Base-by-base conservation (phyloP, 2,113 vertebrate species). In the Anarhynchus alexandrinus region DNA sequence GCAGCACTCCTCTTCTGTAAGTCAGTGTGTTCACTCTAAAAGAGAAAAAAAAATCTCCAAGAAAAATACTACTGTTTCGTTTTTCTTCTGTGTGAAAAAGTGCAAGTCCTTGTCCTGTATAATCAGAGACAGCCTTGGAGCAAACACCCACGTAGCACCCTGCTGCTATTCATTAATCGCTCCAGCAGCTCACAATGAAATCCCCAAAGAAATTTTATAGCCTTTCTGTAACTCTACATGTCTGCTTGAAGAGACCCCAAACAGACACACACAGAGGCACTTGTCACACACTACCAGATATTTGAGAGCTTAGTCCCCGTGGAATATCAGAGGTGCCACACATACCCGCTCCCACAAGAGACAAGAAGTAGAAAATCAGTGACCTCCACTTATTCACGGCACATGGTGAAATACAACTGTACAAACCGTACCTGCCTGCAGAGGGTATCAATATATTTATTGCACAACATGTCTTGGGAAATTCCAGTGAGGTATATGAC, bases 81-180 rank as follows among this genome's bases (percentile, higher is more conserved):
- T 47, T 83, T 91, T 55, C 40, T 93, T 73, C 65, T 74, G n/a
- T 55, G 80, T 80, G 80, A 93, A 95, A 97, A 97, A 96, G 92
- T 92, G 86, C 19, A 3, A 96, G 83, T 86, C 93, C 77, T 71
- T 96, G 81, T 93, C 94, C 92, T 94, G 92, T 89, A 79, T 59
- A 95, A 94, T 93, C 80, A 95, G 89, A 93, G 77, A 92, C 81
- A 96, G 93, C 77, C 93, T 96, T 72, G 66, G 72, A 97, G 87
- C 87, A 96, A 97, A 94, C 94, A 92, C 95, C 91, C 94, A 96
- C 95, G 40, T 62, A 93, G 82, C 91, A 93, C 89, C 96, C 93
- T 91, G 90, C 96, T 97, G 96, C 88, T 95, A 69, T 88, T 93
- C 94, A 95, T 95, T 94, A 97, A 93, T 92, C 21, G 43, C 88